These are phyloP conservation scores for Orchesella flavescens DNA, from an alignment of 2,888 invertebrate genomes.

Conservation along the genomic window DNA sequence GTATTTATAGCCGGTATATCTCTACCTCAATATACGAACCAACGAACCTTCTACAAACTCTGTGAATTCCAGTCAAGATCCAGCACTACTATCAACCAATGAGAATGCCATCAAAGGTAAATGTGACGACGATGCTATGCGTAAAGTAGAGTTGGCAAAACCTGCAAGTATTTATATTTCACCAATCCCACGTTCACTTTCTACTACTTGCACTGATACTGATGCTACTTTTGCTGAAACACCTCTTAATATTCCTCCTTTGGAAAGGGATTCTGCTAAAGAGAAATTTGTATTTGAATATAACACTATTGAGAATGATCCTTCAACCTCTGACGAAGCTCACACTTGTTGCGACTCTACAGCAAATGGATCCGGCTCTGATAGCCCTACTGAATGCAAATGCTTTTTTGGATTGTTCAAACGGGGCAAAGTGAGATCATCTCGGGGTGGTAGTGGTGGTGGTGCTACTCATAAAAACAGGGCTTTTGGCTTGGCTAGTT, in stretches of 20 bases:
- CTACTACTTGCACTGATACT: too few species aligned
- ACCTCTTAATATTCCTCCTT: not conserved
- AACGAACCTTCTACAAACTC: not conserved
- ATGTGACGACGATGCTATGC: not conserved
- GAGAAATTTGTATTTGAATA: not conserved
- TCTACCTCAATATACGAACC: constrained; percentile 23
- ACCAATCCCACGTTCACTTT: not conserved
- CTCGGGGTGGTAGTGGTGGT: constrained; percentile 23
- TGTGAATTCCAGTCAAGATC: constrained; percentile 8
- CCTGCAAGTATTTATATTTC: not conserved
- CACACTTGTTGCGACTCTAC: not conserved
- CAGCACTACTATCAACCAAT: not conserved
- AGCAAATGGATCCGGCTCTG: not conserved
- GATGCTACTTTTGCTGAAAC: constrained; percentile 15
- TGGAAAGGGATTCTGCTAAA: not conserved
- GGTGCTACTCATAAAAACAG: not conserved
- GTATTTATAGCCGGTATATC: constrained; percentile 38
- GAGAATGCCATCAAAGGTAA: constrained; percentile 39
- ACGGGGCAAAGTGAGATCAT: constrained; percentile 37
- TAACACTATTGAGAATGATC: not conserved
- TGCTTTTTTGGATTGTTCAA: constrained; percentile 16
- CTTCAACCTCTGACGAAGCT: not conserved
- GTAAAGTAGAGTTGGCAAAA: not conserved
- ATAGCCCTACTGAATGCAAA: constrained; percentile 8
- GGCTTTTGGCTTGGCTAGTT: constrained; percentile 26